These are phyloP conservation scores for Muscicapa striata DNA, from an alignment of 2,797 vertebrate species.

Conservation along the genomic window DNA sequence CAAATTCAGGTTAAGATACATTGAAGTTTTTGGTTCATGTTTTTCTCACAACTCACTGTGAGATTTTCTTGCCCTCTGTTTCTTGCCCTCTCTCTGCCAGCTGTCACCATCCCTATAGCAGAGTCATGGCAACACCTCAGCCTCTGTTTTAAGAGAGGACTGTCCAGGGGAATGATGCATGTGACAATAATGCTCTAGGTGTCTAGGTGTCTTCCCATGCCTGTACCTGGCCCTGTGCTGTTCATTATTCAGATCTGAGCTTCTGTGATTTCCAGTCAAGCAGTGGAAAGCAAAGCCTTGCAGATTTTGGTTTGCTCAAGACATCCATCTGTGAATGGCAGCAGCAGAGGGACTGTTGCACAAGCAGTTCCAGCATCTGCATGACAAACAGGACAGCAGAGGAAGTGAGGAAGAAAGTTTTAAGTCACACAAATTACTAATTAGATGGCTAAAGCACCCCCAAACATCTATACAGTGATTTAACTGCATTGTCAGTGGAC, in stretches of 20 bases:
- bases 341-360: accelerated
- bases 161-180: neutral
- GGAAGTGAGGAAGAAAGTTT: neutral
- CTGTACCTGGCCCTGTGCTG: neutral
- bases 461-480: neutral
- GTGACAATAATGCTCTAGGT: neutral
- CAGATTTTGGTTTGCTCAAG: neutral
- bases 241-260: neutral
- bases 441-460: neutral
- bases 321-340: neutral
- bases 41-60: neutral
- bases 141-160: neutral
- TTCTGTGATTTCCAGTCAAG: neutral
- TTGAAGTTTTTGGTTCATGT: neutral
- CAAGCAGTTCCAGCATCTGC: neutral
- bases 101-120: neutral
- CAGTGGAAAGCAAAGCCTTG: neutral
- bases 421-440: neutral
- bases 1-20: neutral
- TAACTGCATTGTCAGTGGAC: neutral
- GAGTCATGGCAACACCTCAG: neutral
- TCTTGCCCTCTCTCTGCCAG: neutral
- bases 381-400: neutral
- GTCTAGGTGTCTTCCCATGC: neutral
- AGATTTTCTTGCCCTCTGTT: neutral